These are phyloP conservation scores for Apodemus agrarius DNA, from an alignment of 2,797 vertebrate species.

Conservation along the genomic window DNA sequence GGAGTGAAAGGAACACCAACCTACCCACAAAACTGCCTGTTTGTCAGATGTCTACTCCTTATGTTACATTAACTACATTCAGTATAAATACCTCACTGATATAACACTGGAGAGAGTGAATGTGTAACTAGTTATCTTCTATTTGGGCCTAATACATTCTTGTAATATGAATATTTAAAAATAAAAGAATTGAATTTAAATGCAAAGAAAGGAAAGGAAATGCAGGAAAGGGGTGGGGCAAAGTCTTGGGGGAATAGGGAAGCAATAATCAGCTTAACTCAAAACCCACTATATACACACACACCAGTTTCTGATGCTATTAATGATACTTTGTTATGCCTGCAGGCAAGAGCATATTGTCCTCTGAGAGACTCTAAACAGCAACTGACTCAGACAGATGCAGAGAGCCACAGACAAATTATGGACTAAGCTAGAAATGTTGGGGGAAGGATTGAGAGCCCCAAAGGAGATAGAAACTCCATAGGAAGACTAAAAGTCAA, in stretches of 20 bases:
- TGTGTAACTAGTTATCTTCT: constrained; percentile 87
- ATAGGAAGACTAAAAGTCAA: not conserved
- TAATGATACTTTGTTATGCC: not conserved
- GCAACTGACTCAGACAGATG: not conserved
- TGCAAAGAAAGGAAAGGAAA: not conserved
- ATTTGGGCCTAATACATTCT: constrained; percentile 85
- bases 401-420: not conserved
- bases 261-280: not conserved
- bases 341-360: not conserved
- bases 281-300: not conserved
- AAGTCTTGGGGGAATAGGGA: not conserved
- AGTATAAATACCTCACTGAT: constrained; percentile 82
- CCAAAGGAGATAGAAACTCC: not conserved
- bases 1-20: not conserved
- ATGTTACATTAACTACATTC: constrained; percentile 58
- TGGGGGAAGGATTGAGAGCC: not conserved
- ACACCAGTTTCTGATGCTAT: not conserved
- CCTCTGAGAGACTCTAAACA: not conserved
- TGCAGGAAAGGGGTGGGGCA: not conserved
- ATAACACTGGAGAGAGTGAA: constrained; percentile 84
- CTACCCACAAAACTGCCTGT: constrained; percentile 5
- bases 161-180: constrained; percentile 90
- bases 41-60: constrained; percentile 79
- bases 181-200: constrained; percentile 87
- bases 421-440: not conserved